Evolutionary conservation across 2,888 invertebrate species (phyloP), one percentile per base, ranked within the genome.

Genomic region (Alviniconcha strummeri): DNA sequence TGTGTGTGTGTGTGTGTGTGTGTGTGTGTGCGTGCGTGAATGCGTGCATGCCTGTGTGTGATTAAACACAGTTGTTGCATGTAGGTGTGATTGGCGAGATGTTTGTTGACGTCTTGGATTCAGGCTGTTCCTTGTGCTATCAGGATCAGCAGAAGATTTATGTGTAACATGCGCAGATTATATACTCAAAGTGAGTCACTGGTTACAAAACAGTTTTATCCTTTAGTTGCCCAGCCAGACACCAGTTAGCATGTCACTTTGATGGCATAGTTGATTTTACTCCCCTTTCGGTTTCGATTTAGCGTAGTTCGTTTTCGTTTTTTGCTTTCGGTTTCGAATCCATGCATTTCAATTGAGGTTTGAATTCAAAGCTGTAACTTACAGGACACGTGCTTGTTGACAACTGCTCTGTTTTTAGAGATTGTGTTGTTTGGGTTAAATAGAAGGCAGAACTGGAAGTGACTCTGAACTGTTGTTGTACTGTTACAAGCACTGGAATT

Each of bases 271-370:
- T 69, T 69, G 15, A 36, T 69, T 69, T 69, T 69, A 69, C 69
- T 17, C 69, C 69, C 69, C 69, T n/a, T 69, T 69, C 69, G n/a
- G n/a, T 69, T 69, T 69, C n/a, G 69, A 69, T 69, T 69, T 69
- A 11, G 17, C n/a, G n/a, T 7, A 69, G 15, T 6, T 60, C 9
- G 60, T 8, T 60, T 60, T 60, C 60, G 60, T 60, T 69, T 69
- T 69, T 69, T 69, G 69, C 69, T 69, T 69, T 69, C 69, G 69
- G 69, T 69, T 69, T 69, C 17, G n/a, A 17, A 69, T n/a, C 6
- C 9, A 69, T 13, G 6, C 6, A 69, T 17, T 69, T 17, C 17
- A 17, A 69, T 17, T 15, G 15, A 17, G 69, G 69, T 69, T 69
- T 69, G 69, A 69, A 69, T 69, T 69, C 7, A 11, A 69, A 69